Conservation (phyloP, 2,888 invertebrate species). For the Leucania comma region DNA sequence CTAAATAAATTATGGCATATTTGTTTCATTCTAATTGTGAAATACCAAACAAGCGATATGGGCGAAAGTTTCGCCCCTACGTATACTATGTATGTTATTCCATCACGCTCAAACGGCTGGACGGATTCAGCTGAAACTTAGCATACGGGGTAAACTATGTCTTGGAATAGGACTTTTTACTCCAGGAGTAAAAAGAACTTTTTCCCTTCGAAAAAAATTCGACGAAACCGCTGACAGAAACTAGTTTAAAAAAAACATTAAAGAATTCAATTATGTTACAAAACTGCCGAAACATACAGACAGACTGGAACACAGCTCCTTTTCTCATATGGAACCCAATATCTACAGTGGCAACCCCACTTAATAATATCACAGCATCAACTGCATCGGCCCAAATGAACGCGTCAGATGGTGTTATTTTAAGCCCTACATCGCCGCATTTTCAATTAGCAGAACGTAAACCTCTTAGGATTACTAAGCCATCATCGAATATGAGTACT, state of each 20-base stretch:
- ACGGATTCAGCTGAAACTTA: too few species aligned
- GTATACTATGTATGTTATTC: too few species aligned
- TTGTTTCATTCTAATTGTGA: too few species aligned
- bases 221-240: neutral
- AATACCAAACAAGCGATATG: too few species aligned
- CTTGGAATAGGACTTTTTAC: too few species aligned
- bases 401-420: constrained; percentile 56
- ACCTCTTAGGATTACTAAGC: constrained; percentile 54
- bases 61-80: too few species aligned
- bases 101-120: too few species aligned
- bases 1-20: too few species aligned
- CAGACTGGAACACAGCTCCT: neutral
- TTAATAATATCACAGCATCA: constrained; percentile 42
- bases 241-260: neutral
- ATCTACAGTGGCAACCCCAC: constrained; percentile 14
- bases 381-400: constrained; percentile 57
- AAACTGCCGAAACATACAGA: neutral
- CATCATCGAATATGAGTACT: constrained; percentile 6
- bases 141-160: too few species aligned
- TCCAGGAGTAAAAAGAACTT: too few species aligned
- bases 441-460: constrained; percentile 47
- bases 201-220: too few species aligned
- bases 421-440: constrained; percentile 31
- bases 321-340: constrained; percentile 8
- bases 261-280: neutral